These are phyloP conservation scores for Belgica antarctica DNA, from an alignment of 2,888 invertebrate genomes.

Conservation along the genomic window DNA sequence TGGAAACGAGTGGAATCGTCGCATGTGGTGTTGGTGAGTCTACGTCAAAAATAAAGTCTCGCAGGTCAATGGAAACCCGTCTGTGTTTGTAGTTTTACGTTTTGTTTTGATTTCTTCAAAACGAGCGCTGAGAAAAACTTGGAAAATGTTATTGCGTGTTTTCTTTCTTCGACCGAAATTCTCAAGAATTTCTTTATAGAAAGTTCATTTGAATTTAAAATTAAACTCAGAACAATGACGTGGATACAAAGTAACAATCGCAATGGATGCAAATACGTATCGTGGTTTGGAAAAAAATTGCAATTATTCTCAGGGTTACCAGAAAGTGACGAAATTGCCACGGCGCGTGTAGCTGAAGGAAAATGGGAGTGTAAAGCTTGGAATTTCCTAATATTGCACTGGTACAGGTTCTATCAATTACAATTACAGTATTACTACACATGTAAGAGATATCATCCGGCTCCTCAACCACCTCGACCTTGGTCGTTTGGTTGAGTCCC, in stretches of 20 bases:
- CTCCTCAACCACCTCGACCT: no score
- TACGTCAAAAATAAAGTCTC: slow-evolving; percentile 13
- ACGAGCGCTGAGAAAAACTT: not conserved
- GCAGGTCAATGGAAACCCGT: slow-evolving; percentile 15
- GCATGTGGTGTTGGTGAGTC: not conserved
- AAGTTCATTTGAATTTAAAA: not conserved
- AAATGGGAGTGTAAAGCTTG: no score
- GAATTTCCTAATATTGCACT: not conserved
- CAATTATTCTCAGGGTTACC: no score
- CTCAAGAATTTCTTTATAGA: no score
- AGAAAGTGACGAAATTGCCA: no score
- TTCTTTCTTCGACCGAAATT: not conserved
- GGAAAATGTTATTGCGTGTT: slow-evolving; percentile 18
- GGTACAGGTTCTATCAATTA: not conserved
- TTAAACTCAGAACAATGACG: not conserved
- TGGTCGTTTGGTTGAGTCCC: no score
- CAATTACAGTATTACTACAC: no score
- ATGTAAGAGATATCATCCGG: no score
- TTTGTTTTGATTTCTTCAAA: slow-evolving; percentile 39
- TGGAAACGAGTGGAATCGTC: not conserved
- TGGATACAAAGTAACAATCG: no score
- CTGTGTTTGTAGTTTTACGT: slow-evolving; percentile 37
- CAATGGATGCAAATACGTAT: no score
- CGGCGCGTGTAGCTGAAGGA: no score
- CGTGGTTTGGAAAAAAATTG: no score